A percentile compares a stretch with the other conserved stretches of the same genome.
phyloP scores from a whole-genome alignment of 2,888 invertebrate genomes.

The Dendrolimus pini region DNA sequence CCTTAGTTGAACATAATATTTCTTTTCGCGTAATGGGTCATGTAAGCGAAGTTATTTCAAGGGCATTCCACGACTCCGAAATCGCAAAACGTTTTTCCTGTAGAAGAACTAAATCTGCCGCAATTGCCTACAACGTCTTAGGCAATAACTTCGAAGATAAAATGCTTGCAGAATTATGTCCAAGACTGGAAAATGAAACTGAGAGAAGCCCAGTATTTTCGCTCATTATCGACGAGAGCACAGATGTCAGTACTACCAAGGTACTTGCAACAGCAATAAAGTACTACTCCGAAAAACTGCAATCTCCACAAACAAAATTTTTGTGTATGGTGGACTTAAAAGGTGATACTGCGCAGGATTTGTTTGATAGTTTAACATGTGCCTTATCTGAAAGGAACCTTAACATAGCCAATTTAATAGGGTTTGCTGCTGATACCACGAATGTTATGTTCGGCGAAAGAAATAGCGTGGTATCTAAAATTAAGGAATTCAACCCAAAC shows the following conservation, averaged over 20 bases:
- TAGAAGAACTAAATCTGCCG: slow-evolving; percentile 4
- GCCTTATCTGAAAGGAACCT: slow-evolving; percentile 8
- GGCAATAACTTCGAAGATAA: slow-evolving; percentile 5
- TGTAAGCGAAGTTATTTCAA: slow-evolving; percentile 1
- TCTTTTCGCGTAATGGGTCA: slow-evolving; percentile 5
- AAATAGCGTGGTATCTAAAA: slow-evolving; percentile 6
- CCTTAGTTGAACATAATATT: slow-evolving; percentile 4
- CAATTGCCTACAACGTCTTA: slow-evolving; percentile 3
- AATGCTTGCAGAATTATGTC: slow-evolving; percentile 5
- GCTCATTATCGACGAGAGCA: slow-evolving; percentile 10
- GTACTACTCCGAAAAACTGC: slow-evolving; percentile 11
- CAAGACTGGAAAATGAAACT: slow-evolving; percentile 5
- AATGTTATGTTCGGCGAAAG: slow-evolving; percentile 13
- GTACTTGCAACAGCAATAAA: slow-evolving; percentile 11
- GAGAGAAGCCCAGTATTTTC: slow-evolving; percentile 4
- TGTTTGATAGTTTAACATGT: slow-evolving; percentile 9
- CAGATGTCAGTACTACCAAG: slow-evolving; percentile 9
- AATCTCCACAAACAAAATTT: slow-evolving; percentile 11
- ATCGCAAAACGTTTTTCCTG: slow-evolving; percentile 1
- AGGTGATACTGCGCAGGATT: slow-evolving; percentile 5
- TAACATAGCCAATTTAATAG: slow-evolving; percentile 8
- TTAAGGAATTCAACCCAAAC: slow-evolving; percentile 4
- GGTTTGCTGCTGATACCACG: slow-evolving; percentile 14
- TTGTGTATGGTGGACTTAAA: slow-evolving; percentile 10
- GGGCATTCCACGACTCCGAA: not conserved